Evolutionary conservation across 1,140 invertebrate species (phyloP), one percentile per base, ranked within the genome.

Genomic region (Brachionus rubens): DNA sequence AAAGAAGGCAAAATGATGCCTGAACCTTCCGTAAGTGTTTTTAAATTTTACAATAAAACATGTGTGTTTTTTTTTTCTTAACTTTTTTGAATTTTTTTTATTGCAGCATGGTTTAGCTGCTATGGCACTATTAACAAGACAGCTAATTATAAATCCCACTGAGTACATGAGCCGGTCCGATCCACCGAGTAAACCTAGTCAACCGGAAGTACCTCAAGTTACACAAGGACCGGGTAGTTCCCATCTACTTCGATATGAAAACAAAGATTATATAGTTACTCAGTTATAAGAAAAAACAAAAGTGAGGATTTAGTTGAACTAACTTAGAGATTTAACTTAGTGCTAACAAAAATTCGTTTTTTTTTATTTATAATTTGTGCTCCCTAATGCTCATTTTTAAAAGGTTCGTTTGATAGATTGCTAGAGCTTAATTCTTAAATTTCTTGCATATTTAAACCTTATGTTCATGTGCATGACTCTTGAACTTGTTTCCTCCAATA

Each of bases 1-100:
- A 98, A 94, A 4, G 96, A 93, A 41, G 96, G 96, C n/a, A 76
- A 76, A 59, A 56, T 76, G 72, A 76, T 76, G 52, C 48, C 48
- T 36, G 48, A 76, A 21, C 48, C 72, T 19, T 46, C 24, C 6
- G 72, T 76, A 54, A 54, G 72, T 46, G 16, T 65, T 12, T 4
- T 43, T 65, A 9, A 12, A 6, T 56, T 28, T 56, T 56, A 19
- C 10, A 36, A 36, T 54, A n/a, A n/a, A n/a, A n/a, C n/a, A n/a
- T n/a, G n/a, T n/a, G 48, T 54, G 36, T n/a, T 40, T n/a, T 19
- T 50, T 50, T 50, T 70, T 70, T 21, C 2, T 40, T 40, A 36
- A 16, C 16, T 48, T 46, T 46, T 46, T 36, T 41, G 40, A 24
- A 30, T 24, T 50, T 47, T 72, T 72, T 72, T 72, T 41, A 19